phyloP scores from a whole-genome alignment of 2,888 invertebrate genomes.

The Polietes domitor region DNA sequence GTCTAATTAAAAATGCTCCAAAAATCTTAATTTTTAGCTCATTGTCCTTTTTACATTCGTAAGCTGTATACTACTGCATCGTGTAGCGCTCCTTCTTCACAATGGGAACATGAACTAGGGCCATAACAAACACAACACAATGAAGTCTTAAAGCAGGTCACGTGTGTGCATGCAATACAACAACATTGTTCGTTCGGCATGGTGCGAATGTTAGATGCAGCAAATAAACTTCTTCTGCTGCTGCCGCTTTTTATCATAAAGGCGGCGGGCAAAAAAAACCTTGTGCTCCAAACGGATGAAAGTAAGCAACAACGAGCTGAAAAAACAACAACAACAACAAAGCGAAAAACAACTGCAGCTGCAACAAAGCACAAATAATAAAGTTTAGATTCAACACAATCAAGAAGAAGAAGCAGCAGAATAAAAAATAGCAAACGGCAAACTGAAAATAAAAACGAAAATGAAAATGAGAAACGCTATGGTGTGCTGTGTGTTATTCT shows the following conservation, averaged over 20 bases:
- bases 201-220: conserved; percentile 50
- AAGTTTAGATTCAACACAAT: neutral
- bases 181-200: conserved; percentile 9
- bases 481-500: neutral
- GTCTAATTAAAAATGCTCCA: too few species aligned
- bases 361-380: conserved; percentile 29
- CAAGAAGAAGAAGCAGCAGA: neutral
- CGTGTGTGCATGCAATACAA: conserved; percentile 56
- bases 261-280: neutral
- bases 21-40: too few species aligned
- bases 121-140: neutral
- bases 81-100: conserved; percentile 8
- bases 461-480: neutral
- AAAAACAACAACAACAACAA: neutral
- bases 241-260: neutral
- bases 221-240: conserved; percentile 54
- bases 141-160: conserved; percentile 56
- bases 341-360: conserved; percentile 22
- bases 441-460: neutral
- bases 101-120: conserved; percentile 12
- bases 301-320: conserved; percentile 24
- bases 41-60: too few species aligned
- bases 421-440: neutral
- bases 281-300: conserved; percentile 34
- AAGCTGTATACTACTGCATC: neutral